These are phyloP conservation scores for Felis chaus DNA, from an alignment of 2,113 vertebrate genomes.

Conservation along the genomic window DNA sequence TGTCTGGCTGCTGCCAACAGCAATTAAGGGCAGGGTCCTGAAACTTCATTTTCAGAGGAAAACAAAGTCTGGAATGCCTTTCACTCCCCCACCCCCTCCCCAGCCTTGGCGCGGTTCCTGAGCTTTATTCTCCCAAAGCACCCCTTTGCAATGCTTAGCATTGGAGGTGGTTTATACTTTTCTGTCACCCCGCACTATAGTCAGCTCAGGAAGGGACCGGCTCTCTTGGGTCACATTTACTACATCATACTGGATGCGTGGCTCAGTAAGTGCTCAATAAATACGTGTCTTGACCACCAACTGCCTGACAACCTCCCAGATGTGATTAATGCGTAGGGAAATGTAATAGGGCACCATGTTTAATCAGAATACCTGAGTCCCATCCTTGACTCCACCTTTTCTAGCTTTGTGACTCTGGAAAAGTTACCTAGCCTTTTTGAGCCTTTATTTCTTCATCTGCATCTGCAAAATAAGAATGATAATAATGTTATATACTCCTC, in stretches of 20 bases:
- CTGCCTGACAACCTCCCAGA: neutral
- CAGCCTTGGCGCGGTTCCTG: neutral
- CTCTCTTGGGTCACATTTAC: neutral
- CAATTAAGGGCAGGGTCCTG: neutral
- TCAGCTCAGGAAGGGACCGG: neutral
- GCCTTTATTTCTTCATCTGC: neutral
- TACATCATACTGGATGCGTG: neutral
- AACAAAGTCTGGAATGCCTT: neutral
- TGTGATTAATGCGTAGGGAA: fast-evolving
- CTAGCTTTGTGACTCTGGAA: neutral
- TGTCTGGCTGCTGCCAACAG: neutral
- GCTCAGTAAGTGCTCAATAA: neutral
- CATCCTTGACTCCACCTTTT: neutral
- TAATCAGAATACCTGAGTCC: neutral
- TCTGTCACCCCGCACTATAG: neutral
- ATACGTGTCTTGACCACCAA: neutral
- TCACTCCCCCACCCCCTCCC: fast-evolving
- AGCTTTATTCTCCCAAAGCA: neutral
- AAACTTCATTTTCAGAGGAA: neutral
- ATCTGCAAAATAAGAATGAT: neutral
- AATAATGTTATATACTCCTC: neutral
- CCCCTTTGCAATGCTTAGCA: neutral
- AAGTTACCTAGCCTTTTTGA: neutral
- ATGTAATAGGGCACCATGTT: neutral
- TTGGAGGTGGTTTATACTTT: neutral